Base-by-base conservation (phyloP, 1,140 invertebrate species). In the Macrostomum lignano region DNA sequence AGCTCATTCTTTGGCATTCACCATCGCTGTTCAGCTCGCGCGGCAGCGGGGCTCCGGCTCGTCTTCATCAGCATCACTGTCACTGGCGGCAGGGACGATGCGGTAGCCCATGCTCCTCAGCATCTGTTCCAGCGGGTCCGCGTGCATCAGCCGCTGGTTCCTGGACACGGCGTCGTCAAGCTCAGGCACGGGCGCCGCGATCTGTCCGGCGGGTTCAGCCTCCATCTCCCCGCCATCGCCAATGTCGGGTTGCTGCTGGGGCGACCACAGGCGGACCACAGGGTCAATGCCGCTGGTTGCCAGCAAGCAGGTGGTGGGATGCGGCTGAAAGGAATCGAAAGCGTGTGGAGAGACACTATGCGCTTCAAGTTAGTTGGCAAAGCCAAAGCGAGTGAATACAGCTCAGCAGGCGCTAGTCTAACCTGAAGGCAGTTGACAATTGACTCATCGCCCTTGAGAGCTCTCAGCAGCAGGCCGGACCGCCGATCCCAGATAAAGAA, bases 341-440 rank as follows among this genome's bases (percentile, higher is more conserved):
- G n/a, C n/a, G n/a, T n/a, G n/a, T n/a, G n/a, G n/a, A n/a, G n/a
- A n/a, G n/a, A n/a, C n/a, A n/a, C n/a, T n/a, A n/a, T n/a, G n/a
- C n/a, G n/a, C n/a, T n/a, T n/a, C n/a, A n/a, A n/a, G n/a, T n/a
- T n/a, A n/a, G n/a, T n/a, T n/a, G n/a, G n/a, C n/a, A n/a, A n/a
- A n/a, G n/a, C n/a, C n/a, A n/a, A n/a, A n/a, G n/a, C n/a, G n/a
- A n/a, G n/a, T n/a, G n/a, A n/a, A n/a, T n/a, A n/a, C n/a, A n/a
- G n/a, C n/a, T n/a, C n/a, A n/a, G n/a, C n/a, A n/a, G n/a, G n/a
- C n/a, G n/a, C n/a, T n/a, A n/a, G n/a, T n/a, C n/a, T n/a, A n/a
- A n/a, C n/a, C n/a, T n/a, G n/a, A n/a, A n/a, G 65, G 57, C 82
- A 91, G 61, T 93, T 93, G 1, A 93, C 79, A 46, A 91, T 91